A percentile compares a stretch with the other conserved stretches of the same genome.
These are phyloP conservation scores for Tipula unca DNA, from an alignment of 2,888 invertebrate genomes.

Conservation along the genomic window DNA sequence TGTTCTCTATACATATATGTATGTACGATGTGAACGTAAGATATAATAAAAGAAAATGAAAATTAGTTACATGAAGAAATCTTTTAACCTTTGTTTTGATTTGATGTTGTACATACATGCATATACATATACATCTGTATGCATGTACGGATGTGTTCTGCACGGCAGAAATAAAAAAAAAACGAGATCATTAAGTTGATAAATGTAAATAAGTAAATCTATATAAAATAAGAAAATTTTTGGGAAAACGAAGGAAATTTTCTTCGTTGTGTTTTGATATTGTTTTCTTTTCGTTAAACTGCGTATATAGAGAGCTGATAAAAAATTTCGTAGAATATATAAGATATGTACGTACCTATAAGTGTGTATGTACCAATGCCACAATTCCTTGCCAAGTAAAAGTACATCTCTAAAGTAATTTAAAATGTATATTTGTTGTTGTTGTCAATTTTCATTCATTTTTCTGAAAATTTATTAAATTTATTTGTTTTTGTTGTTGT, in stretches of 20 bases:
- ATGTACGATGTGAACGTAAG: background rate
- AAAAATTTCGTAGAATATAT: background rate
- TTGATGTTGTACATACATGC: background rate
- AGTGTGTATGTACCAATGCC: background rate
- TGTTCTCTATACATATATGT: background rate
- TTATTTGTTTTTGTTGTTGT: background rate
- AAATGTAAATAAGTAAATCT: background rate
- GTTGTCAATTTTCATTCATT: background rate
- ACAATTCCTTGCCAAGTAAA: background rate
- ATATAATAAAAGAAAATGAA: background rate
- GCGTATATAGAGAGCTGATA: background rate
- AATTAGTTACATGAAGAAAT: background rate
- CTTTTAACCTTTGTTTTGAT: background rate
- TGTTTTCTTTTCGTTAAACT: background rate
- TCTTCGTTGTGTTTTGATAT: background rate
- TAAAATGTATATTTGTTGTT: background rate
- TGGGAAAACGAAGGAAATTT: background rate
- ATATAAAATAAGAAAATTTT: background rate
- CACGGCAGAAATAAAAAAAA: background rate
- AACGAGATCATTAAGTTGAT: conserved; percentile 8
- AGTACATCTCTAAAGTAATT: background rate
- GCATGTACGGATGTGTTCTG: background rate
- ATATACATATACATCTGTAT: background rate
- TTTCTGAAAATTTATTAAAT: background rate
- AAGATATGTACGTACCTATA: background rate